A percentile compares a stretch with the other conserved stretches of the same genome.
Conservation (phyloP, 1,140 invertebrate species). For the Atta cephalotes region DNA sequence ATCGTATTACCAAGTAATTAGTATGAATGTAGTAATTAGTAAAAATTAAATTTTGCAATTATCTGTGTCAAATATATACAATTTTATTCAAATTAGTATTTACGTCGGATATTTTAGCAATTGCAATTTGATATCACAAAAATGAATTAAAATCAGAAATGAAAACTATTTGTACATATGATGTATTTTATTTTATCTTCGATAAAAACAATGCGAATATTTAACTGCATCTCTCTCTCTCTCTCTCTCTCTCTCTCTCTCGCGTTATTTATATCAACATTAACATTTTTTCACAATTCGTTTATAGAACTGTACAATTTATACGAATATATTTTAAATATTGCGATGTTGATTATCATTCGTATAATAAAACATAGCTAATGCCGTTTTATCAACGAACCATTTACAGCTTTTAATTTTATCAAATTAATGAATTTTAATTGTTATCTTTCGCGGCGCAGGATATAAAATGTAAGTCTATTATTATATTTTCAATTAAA, state of each 20-base stretch:
- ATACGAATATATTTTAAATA: not conserved
- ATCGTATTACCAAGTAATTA: constrained; percentile 32
- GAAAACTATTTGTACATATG: not conserved
- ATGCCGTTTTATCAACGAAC: not conserved
- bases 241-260: not conserved
- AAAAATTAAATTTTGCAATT: constrained; percentile 19
- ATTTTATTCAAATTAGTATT: constrained; percentile 4
- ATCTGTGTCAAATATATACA: not conserved
- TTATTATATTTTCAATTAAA: constrained; percentile 27
- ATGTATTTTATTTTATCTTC: constrained; percentile 21
- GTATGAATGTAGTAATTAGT: not conserved
- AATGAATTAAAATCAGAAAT: constrained; percentile 11
- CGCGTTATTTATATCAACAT: not conserved
- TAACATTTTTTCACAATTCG: constrained; percentile 11
- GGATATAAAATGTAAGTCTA: not conserved
- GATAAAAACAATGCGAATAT: not conserved
- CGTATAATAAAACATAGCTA: not conserved
- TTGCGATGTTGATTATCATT: not conserved
- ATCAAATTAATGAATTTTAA: constrained; percentile 22
- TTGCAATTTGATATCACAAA: constrained; percentile 3
- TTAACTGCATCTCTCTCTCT: not conserved
- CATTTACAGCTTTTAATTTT: not conserved
- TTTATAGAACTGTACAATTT: not conserved
- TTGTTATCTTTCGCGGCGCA: not conserved
- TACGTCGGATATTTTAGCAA: not conserved